phyloP scores from a whole-genome alignment of 2,888 invertebrate species.

The Hypomecis atomaria region DNA sequence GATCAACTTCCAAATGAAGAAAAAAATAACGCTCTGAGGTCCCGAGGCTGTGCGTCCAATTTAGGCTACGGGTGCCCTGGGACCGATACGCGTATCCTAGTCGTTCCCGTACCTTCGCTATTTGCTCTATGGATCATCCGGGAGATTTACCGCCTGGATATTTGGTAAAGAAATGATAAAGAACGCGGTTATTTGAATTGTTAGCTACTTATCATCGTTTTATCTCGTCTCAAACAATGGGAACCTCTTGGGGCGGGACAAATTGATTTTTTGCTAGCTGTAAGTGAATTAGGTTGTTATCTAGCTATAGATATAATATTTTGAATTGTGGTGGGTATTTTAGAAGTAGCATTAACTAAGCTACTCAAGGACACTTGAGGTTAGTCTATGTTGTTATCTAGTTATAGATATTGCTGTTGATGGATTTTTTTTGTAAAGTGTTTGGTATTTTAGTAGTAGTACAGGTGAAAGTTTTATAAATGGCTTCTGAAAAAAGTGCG shows the following conservation, averaged over 20 bases:
- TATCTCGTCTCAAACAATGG: neutral
- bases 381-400: too few relatives aligned
- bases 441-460: too few relatives aligned
- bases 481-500: too few relatives aligned
- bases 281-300: too few relatives aligned
- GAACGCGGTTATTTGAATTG: neutral
- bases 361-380: too few relatives aligned
- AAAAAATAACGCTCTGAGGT: slow-evolving; percentile 13
- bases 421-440: too few relatives aligned
- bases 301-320: too few relatives aligned
- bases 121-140: neutral
- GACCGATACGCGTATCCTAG: slow-evolving; percentile 11
- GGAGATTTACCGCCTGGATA: slow-evolving; percentile 5
- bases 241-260: neutral
- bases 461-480: too few relatives aligned
- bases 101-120: slow-evolving; percentile 1
- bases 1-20: slow-evolving; percentile 12
- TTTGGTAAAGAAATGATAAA: neutral
- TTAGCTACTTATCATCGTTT: neutral
- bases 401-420: too few relatives aligned
- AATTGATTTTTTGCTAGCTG: neutral
- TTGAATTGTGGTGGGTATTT: too few relatives aligned
- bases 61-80: slow-evolving; percentile 18
- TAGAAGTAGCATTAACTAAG: too few relatives aligned
- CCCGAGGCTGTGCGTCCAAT: slow-evolving; percentile 16